Percentiles rank a stretch among this genome's conserved stretches.
Conservation (phyloP, 1,140 invertebrate genomes). For the Sycophila sp. region DNA sequence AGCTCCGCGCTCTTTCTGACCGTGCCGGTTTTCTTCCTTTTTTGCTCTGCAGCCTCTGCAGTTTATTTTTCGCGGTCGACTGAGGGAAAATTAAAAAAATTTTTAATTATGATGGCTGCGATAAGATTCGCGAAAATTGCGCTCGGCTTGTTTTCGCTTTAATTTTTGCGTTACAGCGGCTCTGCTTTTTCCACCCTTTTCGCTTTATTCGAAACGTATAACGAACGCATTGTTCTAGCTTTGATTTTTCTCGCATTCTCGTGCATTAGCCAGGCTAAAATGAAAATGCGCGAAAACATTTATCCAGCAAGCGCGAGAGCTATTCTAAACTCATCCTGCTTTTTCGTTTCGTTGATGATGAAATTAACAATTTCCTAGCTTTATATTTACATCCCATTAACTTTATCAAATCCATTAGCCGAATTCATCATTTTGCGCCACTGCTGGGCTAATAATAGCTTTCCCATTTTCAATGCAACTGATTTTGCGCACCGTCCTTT, state of each 20-base stretch:
- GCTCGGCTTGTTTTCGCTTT: not conserved
- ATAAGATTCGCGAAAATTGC: not conserved
- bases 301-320: not conserved
- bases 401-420: not conserved
- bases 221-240: no score
- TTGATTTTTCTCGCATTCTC: no score
- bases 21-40: no score
- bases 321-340: not conserved
- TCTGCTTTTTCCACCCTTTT: not conserved
- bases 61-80: not conserved
- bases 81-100: not conserved
- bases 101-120: not conserved
- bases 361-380: not conserved
- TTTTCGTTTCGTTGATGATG: not conserved
- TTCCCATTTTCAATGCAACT: no score
- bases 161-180: not conserved
- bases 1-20: no score
- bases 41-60: not conserved
- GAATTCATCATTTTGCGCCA: no score
- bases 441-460: no score
- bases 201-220: no score
- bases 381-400: not conserved
- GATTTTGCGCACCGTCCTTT: no score
- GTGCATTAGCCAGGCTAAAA: no score
- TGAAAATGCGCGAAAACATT: not conserved